Base-by-base conservation (phyloP, 2,113 vertebrate species). In the Oncorhynchus gorbuscha region DNA sequence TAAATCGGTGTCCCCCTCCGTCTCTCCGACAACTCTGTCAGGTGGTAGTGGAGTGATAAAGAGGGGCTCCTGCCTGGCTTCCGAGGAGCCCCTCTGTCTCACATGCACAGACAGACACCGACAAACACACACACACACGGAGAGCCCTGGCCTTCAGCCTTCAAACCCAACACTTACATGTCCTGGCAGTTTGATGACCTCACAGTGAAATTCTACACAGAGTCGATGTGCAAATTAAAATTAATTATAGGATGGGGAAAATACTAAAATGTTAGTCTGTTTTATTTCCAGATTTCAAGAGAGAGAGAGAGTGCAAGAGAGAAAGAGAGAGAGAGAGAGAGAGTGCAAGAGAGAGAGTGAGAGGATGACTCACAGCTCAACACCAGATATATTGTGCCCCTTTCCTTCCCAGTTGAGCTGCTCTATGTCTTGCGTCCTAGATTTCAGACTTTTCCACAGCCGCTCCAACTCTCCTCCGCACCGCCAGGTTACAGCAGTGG, bases 391-490 rank as follows among this genome's bases (percentile, higher is more conserved):
- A 76, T 75, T 3, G 24, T 3, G 18, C 76, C 45, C 71, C 64
- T 62, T 20, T 71, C 71, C 62, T 67, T 66, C 71, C 72, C 71
- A 62, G 74, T 5, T 72, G 12, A 78, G 68, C 69, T 28, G 68
- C 9, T 81, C 76, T 73, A 64, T 82, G 75, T 81, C 45, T 51
- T 11, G 14, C 58, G 2, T 61, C n/a, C 75, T 68, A 75, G 73
- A 76, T 83, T 83, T 76, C 69, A 64, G 68, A 68, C 28, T 68
- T 68, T 67, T 35, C 30, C 28, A 8, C 26, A 6, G 66, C 12
- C 26, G 9, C 35, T 0, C 35, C 35, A 14, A 2, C 1, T 16
- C 16, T 18, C 18, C 9, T 1, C 35, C 9, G 11, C 65, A 58
- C 72, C 39, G 24, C 59, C 58, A 24, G 55, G 32, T 69, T 74